Base-by-base conservation (phyloP, 2,888 invertebrate genomes). In the Lasioglossum leucozonium region DNA sequence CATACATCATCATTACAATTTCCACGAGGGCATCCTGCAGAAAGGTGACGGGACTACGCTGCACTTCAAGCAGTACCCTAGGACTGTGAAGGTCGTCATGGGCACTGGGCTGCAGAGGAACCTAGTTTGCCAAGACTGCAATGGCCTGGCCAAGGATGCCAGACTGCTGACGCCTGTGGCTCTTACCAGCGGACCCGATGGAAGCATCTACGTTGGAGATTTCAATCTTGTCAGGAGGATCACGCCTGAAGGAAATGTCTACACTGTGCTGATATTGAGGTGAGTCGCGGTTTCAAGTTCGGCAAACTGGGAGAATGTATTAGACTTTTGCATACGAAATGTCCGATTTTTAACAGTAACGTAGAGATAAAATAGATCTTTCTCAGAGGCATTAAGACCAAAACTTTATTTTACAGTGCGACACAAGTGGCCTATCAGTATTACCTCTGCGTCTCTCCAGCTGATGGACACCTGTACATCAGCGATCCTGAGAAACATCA, bases 1-100 rank as follows among this genome's bases (percentile, higher is more conserved):
- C 94, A 98, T 99, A 87, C 99, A 99, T 95, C 99, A 99, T 95
- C 98, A 99, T 95, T 99, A 99, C 95, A 99, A 99, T 95, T 99
- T 99, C 96, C 98, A 99, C 94, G 99, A 99, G 96, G 99, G 97
- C 95, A 99, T 99, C 87, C 96, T 99, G 71, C 99, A 99, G 95
- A 99, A 99, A 95, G 99, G 99, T 62, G 99, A 99, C 94, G 99
- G 99, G 79, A 98, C 98, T 3, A 98, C 99, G 69, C 96, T 99
- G 55, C 99, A 99, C 95, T 96, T 99, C 95, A 99, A 98, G 93
- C 98, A 98, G 93, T 98, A 98, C 93, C 98, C 98, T 71, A 96
- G 98, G 91, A 99, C 98, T 71, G 97, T 99, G 10, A 97, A 98
- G 95, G 98, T 98, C 71, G 97, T 98, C 0, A 98, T 99, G 98